Conservation (phyloP, 2,113 vertebrate species). For the Prietella phreatophila region DNA sequence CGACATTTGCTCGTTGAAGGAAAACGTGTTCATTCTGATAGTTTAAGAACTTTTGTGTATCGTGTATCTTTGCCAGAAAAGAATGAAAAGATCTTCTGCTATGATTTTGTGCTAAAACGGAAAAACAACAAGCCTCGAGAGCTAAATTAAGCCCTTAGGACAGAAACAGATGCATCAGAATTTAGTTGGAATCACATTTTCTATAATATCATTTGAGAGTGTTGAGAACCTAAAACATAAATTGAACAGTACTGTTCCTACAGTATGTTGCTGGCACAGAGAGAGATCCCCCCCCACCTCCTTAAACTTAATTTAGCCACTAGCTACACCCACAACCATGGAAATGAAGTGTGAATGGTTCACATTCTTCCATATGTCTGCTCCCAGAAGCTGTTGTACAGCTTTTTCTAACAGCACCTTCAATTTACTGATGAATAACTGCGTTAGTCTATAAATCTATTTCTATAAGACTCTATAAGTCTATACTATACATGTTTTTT, state of each 20-base stretch:
- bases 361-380: not conserved
- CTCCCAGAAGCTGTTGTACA: not conserved
- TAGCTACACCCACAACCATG: not conserved
- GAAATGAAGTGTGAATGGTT: not conserved
- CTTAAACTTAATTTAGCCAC: not conserved
- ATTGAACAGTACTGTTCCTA: not conserved
- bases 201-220: not conserved
- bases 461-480: too few species aligned
- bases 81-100: not conserved
- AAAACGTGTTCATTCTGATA: not conserved
- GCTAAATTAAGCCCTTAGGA: not conserved
- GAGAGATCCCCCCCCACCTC: not conserved
- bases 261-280: not conserved
- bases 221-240: not conserved
- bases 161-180: not conserved
- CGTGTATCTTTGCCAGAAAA: conserved; percentile 1
- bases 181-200: not conserved
- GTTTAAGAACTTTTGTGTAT: not conserved
- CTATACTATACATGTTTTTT: not conserved
- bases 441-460: not conserved
- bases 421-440: not conserved
- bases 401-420: not conserved
- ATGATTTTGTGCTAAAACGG: not conserved
- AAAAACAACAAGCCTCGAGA: not conserved
- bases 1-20: not conserved